phyloP scores from a whole-genome alignment of 92 coral and sea anemone genomes.

The Zoanthus sociatus region DNA sequence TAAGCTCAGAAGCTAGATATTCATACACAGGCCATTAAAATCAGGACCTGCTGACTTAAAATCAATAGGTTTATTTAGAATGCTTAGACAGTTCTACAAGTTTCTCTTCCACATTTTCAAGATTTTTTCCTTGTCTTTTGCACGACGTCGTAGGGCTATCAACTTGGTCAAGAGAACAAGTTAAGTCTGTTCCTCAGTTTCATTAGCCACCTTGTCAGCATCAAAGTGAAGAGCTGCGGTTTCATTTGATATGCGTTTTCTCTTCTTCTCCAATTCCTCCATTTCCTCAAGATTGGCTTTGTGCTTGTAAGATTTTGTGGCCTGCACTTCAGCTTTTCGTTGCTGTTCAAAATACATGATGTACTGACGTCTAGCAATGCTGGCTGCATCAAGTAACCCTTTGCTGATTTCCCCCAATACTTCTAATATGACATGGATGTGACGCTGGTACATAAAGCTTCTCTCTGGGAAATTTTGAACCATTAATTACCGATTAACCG shows the following conservation, averaged over 20 bases:
- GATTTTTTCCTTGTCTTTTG: no score
- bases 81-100: background rate
- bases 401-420: constrained; percentile 8
- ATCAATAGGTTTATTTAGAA: background rate
- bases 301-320: background rate
- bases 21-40: no score
- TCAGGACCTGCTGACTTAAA: no score
- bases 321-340: background rate
- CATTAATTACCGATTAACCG: no score
- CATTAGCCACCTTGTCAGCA: constrained; percentile 11
- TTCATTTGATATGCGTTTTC: background rate
- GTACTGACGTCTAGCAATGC: no score
- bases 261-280: background rate
- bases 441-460: background rate
- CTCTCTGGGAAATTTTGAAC: background rate
- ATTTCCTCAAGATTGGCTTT: background rate
- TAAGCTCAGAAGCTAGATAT: no score
- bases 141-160: background rate
- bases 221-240: background rate
- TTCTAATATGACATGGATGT: background rate
- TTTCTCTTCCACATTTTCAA: no score
- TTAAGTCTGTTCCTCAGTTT: background rate
- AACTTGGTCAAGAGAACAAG: constrained; percentile 2
- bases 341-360: no score
- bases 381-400: background rate